Base-by-base conservation (phyloP, 2,113 vertebrate species). In the Mesembrinibis cayennensis region DNA sequence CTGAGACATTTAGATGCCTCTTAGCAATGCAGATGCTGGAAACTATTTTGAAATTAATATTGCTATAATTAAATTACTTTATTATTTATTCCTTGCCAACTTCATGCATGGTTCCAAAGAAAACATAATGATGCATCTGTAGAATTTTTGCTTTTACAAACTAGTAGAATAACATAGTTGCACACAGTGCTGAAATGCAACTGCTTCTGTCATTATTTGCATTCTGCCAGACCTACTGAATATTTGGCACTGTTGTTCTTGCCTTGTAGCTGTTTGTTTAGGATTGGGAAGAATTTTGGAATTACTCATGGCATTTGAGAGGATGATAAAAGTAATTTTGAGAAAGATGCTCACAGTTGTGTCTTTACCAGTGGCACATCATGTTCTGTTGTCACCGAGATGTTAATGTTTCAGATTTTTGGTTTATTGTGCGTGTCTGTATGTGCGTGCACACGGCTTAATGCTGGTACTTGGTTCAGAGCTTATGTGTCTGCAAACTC, bases 11-110 rank as follows among this genome's bases (percentile, higher is more conserved):
- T 3, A 3, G 32, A 58, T 82, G 18, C 63, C 30, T 90, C 36
- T 95, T 93, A 78, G 50, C 47, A 78, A 47, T 82, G 47, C 13
- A 58, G 16, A 92, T 86, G 6, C 19, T 92, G 63, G 52, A 78
- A 93, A 83, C 13, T 45, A 36, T 38, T 87, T 90, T 71, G 22
- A 95, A 95, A 91, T 79, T 63, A 85, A 34, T 69, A 67, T 67
- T 82, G 36, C 34, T 72, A 27, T 47, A 91, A 87, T 79, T 44
- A 67, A 89, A 89, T 77, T 36, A 30, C 25, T 74, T 91, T 83
- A 21, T 80, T 82, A 3, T 42, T 63, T 55, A 38, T 61, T 87
- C 32, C 19, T 74, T 95, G 70, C 55, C 73, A 94, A 27, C 13
- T 4, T 15, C 0, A 1, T 66, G 19, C 8, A 32, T 58, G 7